These are phyloP conservation scores for Scylla paramamosain DNA, from an alignment of 1,140 invertebrate species.

Conservation along the genomic window DNA sequence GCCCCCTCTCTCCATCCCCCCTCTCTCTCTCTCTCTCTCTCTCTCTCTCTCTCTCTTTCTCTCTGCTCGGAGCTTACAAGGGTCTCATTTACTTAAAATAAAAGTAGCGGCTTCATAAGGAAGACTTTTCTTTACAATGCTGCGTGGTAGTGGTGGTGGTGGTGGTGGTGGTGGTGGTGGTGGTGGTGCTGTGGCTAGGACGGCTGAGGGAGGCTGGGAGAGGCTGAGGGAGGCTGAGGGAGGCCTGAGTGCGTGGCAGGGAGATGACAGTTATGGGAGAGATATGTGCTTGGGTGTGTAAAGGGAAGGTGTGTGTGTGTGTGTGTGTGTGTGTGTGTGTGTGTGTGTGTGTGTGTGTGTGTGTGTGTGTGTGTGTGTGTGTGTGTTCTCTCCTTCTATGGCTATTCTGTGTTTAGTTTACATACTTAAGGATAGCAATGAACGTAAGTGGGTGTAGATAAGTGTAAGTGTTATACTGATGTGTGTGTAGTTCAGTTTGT, in stretches of 20 bases:
- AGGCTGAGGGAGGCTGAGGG: background rate
- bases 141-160: background rate
- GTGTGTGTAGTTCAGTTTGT: background rate
- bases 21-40: slow-evolving; percentile 59
- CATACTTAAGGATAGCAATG: background rate
- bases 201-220: background rate
- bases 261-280: background rate
- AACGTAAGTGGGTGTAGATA: background rate
- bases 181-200: background rate
- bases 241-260: too few species aligned
- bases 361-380: slow-evolving; percentile 4
- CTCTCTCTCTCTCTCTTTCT: slow-evolving; percentile 50
- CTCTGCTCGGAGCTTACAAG: background rate
- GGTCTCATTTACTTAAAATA: slow-evolving; percentile 4
- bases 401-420: background rate
- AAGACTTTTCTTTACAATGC: background rate
- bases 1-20: background rate
- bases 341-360: slow-evolving; percentile 17
- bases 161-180: background rate
- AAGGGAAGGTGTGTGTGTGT: background rate
- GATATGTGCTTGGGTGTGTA: background rate
- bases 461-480: background rate
- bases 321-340: slow-evolving; percentile 18
- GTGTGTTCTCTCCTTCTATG: background rate
- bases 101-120: background rate